Conservation (phyloP, 2,113 vertebrate species). For the Neodon shergylaensis region DNA sequence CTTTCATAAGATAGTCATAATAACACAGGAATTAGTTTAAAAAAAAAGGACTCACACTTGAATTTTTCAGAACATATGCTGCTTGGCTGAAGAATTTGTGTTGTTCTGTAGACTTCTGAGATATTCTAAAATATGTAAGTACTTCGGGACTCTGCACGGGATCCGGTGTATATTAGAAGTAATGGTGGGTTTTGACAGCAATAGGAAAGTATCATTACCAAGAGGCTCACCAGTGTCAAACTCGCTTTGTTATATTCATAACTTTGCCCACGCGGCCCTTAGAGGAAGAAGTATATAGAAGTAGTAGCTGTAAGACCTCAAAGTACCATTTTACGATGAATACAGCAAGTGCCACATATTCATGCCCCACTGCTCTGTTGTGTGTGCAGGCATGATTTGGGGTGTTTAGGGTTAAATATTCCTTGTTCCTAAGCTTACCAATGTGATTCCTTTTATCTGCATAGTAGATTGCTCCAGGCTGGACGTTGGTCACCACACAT, state of each 20-base stretch:
- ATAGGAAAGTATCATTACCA: neutral
- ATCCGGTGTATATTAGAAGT: neutral
- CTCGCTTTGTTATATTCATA: slow-evolving; percentile 18
- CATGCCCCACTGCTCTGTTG: neutral
- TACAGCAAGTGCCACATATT: neutral
- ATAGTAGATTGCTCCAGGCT: neutral
- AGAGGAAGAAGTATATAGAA: neutral
- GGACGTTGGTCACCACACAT: neutral
- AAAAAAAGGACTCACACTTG: neutral
- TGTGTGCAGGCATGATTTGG: neutral
- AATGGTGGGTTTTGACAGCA: slow-evolving; percentile 26
- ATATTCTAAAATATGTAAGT: slow-evolving; percentile 9
- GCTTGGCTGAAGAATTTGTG: neutral
- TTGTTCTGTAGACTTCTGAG: neutral
- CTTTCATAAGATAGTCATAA: neutral
- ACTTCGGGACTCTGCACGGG: neutral
- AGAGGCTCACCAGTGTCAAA: slow-evolving; percentile 2
- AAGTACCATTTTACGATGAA: slow-evolving; percentile 30
- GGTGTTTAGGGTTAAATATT: neutral
- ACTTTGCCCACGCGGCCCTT: neutral
- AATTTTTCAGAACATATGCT: neutral
- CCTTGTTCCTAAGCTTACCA: slow-evolving; percentile 8
- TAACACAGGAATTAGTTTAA: neutral
- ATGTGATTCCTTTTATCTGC: neutral
- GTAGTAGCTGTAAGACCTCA: slow-evolving; percentile 35